These are phyloP conservation scores for Megamerina dolium DNA, from an alignment of 2,888 invertebrate species.

Conservation along the genomic window DNA sequence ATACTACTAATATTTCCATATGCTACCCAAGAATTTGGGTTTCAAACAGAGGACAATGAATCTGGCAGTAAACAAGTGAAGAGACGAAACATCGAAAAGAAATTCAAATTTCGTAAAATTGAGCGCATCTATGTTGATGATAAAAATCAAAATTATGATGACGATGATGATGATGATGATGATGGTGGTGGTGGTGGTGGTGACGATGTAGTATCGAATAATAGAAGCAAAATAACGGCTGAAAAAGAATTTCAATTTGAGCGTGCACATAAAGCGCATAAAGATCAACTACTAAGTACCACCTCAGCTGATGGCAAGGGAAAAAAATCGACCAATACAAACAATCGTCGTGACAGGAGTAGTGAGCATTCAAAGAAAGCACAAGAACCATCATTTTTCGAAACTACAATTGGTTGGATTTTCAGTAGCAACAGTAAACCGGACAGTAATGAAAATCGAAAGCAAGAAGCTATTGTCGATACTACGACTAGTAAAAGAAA, in stretches of 20 bases:
- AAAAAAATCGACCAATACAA: constrained; percentile 17
- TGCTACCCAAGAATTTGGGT: constrained; percentile 25
- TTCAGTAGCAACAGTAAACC: constrained; percentile 19
- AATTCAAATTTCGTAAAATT: constrained; percentile 43
- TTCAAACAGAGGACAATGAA: constrained; percentile 20
- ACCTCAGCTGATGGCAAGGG: constrained; percentile 1
- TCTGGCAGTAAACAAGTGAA: constrained; percentile 7
- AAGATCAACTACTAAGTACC: constrained; percentile 9
- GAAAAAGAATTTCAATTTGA: constrained; percentile 30
- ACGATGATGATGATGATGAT: constrained; percentile 25
- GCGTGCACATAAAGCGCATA: constrained; percentile 23
- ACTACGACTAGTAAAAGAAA: no score
- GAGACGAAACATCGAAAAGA: constrained; percentile 22
- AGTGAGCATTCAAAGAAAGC: constrained; percentile 24
- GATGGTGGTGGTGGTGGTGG: constrained; percentile 16
- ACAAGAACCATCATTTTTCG: constrained; percentile 20
- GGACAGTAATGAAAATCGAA: no score
- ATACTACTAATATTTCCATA: constrained; percentile 29
- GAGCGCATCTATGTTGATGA: constrained; percentile 31
- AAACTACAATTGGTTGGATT: constrained; percentile 23
- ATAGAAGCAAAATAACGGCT: constrained; percentile 24
- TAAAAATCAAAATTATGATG: constrained; percentile 26
- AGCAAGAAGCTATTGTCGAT: no score
- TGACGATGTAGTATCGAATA: no score
- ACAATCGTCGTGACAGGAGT: no score